These are phyloP conservation scores for Diadumene lineata DNA, from an alignment of 92 coral and sea anemone genomes.

Conservation along the genomic window DNA sequence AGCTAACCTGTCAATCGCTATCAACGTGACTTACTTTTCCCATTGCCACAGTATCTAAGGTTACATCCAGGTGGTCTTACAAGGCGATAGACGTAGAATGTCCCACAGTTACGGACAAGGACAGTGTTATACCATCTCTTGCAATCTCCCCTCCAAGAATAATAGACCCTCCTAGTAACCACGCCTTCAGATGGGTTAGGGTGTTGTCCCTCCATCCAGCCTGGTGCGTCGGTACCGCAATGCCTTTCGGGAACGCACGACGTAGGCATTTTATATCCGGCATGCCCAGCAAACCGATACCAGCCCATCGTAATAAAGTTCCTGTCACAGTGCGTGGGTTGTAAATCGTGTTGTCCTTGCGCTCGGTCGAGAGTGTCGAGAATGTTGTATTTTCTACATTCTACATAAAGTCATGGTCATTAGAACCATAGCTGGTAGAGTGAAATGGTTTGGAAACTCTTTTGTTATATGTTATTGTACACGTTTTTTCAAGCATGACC, in stretches of 20 bases:
- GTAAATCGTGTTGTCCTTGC: neutral
- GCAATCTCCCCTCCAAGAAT: slow-evolving; percentile 23
- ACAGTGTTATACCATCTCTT: slow-evolving; percentile 22
- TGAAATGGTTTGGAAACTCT: no score
- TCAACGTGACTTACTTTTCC: slow-evolving; percentile 9
- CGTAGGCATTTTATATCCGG: slow-evolving; percentile 33
- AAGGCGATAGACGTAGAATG: slow-evolving; percentile 37
- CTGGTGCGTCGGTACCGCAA: slow-evolving; percentile 42
- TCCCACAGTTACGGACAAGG: slow-evolving; percentile 35
- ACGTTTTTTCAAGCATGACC: no score
- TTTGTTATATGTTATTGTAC: no score
- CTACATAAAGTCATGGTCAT: neutral
- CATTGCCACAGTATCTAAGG: slow-evolving; percentile 30
- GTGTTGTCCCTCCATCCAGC: slow-evolving; percentile 41
- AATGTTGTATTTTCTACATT: neutral
- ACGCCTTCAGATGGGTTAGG: slow-evolving; percentile 32
- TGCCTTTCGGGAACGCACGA: slow-evolving; percentile 24
- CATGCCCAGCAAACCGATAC: slow-evolving; percentile 38
- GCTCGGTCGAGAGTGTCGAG: slow-evolving; percentile 7
- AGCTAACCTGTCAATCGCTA: no score
- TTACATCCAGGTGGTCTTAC: slow-evolving; percentile 16
- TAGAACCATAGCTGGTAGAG: no score
- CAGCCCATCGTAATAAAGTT: slow-evolving; percentile 3
- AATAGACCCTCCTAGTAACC: slow-evolving; percentile 35
- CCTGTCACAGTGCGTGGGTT: neutral